A percentile compares a stretch with the other conserved stretches of the same genome.
These are phyloP conservation scores for Gymnothorax reevesii DNA, from an alignment of 2,797 vertebrate species.

Conservation along the genomic window DNA sequence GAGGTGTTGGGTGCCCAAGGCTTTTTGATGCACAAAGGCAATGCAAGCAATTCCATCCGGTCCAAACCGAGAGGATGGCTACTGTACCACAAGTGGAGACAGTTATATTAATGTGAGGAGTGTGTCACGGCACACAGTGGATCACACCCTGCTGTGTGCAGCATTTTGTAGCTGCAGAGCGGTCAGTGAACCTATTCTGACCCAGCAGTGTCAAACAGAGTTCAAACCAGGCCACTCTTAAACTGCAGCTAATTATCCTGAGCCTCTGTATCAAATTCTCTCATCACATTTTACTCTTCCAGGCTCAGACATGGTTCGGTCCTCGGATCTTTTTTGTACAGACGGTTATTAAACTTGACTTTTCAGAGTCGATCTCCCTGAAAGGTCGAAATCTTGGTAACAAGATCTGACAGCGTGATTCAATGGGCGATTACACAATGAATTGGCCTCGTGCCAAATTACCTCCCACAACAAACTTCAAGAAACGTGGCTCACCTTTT, in stretches of 20 bases:
- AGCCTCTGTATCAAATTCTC: background rate
- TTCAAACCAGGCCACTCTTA: background rate
- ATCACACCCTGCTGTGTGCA: no score
- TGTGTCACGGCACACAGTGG: no score
- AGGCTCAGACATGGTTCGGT: background rate
- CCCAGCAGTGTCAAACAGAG: background rate
- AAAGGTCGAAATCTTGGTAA: background rate
- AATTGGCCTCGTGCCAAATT: background rate
- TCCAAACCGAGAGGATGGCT: no score
- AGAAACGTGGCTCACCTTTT: background rate
- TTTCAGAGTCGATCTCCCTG: background rate
- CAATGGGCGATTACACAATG: background rate
- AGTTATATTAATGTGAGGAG: no score
- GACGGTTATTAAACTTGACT: conserved; percentile 4
- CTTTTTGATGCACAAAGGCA: no score
- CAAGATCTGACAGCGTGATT: background rate
- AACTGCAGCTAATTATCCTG: background rate
- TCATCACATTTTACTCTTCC: background rate
- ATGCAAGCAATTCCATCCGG: no score
- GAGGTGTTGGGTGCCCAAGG: no score
- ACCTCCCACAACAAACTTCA: background rate
- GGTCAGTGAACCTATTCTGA: background rate
- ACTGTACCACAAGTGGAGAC: no score
- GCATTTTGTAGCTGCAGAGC: no score
- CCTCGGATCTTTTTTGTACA: background rate